These are phyloP conservation scores for Scaptomyza graminum DNA, from an alignment of 1,140 invertebrate species.

Conservation along the genomic window DNA sequence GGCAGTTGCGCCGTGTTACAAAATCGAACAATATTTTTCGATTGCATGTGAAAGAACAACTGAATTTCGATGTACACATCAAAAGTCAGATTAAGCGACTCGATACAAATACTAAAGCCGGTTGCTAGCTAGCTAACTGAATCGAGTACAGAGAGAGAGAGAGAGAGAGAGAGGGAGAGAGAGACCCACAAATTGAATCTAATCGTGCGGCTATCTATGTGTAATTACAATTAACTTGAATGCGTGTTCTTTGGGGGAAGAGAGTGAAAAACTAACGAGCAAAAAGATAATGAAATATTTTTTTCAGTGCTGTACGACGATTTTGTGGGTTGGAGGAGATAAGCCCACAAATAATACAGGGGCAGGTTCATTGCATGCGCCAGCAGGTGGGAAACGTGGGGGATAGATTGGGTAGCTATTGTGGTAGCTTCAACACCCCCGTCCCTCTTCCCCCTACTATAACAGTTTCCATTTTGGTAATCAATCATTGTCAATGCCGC, in stretches of 20 bases:
- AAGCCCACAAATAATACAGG: slow-evolving; percentile 8
- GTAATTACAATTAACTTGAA: slow-evolving; percentile 77
- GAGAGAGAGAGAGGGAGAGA: slow-evolving; percentile 4
- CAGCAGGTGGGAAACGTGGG: slow-evolving; percentile 31
- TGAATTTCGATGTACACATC: slow-evolving; percentile 11
- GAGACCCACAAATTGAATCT: slow-evolving; percentile 70
- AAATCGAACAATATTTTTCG: slow-evolving; percentile 55
- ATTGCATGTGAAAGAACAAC: slow-evolving; percentile 25
- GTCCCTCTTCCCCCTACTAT: neutral
- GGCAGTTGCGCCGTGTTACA: slow-evolving; percentile 52
- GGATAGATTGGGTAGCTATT: slow-evolving; percentile 41
- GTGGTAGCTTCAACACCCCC: slow-evolving; percentile 46
- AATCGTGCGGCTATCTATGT: slow-evolving; percentile 77
- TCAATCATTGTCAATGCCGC: slow-evolving; percentile 81
- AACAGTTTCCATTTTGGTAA: slow-evolving; percentile 76
- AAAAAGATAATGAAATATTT: slow-evolving; percentile 80
- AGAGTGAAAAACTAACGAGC: slow-evolving; percentile 59
- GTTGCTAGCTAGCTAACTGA: slow-evolving; percentile 25
- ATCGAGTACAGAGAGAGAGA: slow-evolving; percentile 11
- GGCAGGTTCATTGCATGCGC: slow-evolving; percentile 34
- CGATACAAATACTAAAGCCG: slow-evolving; percentile 38
- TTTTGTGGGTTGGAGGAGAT: slow-evolving; percentile 30
- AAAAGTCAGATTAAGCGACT: slow-evolving; percentile 57
- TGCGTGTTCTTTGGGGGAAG: slow-evolving; percentile 9
- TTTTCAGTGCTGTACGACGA: slow-evolving; percentile 15